Evolutionary conservation across 2,888 invertebrate species (phyloP).

Genomic region (Epinotia brunnichana): DNA sequence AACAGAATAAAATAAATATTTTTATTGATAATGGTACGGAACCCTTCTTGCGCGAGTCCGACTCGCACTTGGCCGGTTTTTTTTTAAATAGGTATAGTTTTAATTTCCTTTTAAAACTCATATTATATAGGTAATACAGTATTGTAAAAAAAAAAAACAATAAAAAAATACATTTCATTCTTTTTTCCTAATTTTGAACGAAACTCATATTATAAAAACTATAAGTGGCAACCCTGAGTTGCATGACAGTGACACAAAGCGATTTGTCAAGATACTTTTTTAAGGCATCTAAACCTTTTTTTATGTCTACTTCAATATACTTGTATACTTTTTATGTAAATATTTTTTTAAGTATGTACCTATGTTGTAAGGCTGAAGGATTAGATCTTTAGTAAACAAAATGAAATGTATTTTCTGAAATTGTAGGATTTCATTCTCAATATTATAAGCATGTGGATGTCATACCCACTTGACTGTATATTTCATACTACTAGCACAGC

Average conservation of each 20-base stretch:
- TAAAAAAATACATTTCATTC: too few relatives aligned
- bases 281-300: conserved; percentile 55
- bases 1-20: too few relatives aligned
- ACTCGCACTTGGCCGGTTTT: too few relatives aligned
- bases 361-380: background rate
- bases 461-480: background rate
- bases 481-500: background rate
- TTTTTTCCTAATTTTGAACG: too few relatives aligned
- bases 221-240: conserved; percentile 56
- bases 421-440: background rate
- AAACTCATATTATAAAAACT: background rate
- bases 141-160: too few relatives aligned
- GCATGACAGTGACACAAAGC: conserved; percentile 56
- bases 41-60: too few relatives aligned
- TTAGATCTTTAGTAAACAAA: background rate
- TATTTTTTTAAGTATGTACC: background rate
- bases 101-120: too few relatives aligned
- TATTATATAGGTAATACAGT: too few relatives aligned
- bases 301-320: conserved; percentile 4
- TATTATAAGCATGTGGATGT: background rate
- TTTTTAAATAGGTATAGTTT: too few relatives aligned
- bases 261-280: conserved; percentile 62
- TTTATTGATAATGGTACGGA: too few relatives aligned
- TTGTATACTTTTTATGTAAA: conserved; percentile 15
- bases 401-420: background rate